Evolutionary conservation across 2,888 invertebrate genomes (phyloP), one percentile per base, ranked within the genome.

Genomic region (Heliconius ismenius): DNA sequence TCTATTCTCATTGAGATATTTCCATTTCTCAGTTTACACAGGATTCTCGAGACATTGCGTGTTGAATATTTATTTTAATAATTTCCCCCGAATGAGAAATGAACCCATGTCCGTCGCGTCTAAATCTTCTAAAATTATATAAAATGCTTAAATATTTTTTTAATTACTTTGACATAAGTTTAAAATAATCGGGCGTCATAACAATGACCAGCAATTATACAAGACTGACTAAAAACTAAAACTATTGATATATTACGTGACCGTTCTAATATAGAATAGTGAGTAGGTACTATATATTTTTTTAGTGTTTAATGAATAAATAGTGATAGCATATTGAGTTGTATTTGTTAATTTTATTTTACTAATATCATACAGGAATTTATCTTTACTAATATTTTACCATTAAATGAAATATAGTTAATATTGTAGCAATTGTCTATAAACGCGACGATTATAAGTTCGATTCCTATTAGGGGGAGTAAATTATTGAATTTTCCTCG

Each of bases 121-220:
- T 39, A 3, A 39, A 39, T 49, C 0, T 49, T 49, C 18, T 49
- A n/a, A 60, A 60, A 3, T 11, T 60, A 13, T 24, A 60, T 26
- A 26, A 13, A 62, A 24, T 24, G 1, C 0, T 13, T 10, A 62
- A 62, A 24, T 6, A 24, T 10, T 26, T 24, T 26, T 24, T 26
- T 60, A 60, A 62, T 24, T 26, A 62, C n/a, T 1, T n/a, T n/a
- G 13, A 11, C 36, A 13, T 39, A 39, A n/a, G 36, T 67, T 21
- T n/a, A 6, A 49, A 69, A 11, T 69, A 15, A 28, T 54, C 28
- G 21, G 21, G 28, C 69, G 69, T 54, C 26, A 69, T 54, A 69
- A 69, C 54, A 69, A 69, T 69, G 69, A 69, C 69, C 10, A n/a
- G 69, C 69, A 69, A 28, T 69, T 54, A 28, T 69, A 54, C 21